phyloP scores from a whole-genome alignment of 1,140 invertebrate species.

The Oedothorax gibbosus region DNA sequence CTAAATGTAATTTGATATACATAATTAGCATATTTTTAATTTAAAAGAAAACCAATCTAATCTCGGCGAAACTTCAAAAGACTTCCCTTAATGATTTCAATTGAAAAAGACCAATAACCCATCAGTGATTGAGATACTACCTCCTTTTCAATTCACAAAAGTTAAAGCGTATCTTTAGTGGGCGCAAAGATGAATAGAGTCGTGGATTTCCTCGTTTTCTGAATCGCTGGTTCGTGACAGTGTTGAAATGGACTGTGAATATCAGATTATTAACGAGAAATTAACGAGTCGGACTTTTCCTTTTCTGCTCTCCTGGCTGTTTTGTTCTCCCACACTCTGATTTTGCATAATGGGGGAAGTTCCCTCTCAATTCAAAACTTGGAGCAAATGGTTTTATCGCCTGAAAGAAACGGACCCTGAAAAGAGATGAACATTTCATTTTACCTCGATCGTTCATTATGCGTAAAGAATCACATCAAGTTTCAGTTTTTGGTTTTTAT shows the following conservation, averaged over 20 bases:
- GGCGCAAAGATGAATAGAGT: not conserved
- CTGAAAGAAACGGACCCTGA: no score
- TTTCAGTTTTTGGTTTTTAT: no score
- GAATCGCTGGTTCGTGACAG: not conserved
- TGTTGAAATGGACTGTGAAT: constrained; percentile 45
- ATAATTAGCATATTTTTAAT: no score
- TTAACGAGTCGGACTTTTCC: constrained; percentile 14
- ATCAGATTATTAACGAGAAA: constrained; percentile 49
- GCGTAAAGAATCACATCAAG: no score
- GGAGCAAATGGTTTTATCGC: no score
- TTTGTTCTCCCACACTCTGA: constrained; percentile 7
- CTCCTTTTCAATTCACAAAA: not conserved
- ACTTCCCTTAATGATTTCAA: not conserved
- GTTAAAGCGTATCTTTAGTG: not conserved
- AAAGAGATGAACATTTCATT: no score
- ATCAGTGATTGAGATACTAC: no score
- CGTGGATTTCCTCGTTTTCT: constrained; percentile 1
- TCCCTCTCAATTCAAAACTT: not conserved
- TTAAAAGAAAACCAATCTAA: no score
- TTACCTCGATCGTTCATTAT: no score
- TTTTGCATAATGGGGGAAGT: constrained; percentile 42
- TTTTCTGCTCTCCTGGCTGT: not conserved
- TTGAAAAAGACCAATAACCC: not conserved
- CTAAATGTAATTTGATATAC: no score
- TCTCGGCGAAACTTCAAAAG: no score